These are phyloP conservation scores for Lepidurus couesii DNA, from an alignment of 1,140 invertebrate species.

Conservation along the genomic window DNA sequence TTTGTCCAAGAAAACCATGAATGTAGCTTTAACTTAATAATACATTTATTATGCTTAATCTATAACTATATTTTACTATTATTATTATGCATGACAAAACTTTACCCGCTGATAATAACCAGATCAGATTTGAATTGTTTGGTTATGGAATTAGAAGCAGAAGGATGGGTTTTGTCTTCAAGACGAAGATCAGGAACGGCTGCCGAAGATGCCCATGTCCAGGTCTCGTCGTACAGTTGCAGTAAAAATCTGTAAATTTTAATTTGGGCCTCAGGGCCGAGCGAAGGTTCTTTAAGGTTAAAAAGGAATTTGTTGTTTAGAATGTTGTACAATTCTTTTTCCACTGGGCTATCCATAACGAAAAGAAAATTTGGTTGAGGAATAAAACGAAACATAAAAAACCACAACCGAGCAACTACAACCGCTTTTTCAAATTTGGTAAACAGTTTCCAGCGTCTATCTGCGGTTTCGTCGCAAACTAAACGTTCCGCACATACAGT, in stretches of 20 bases:
- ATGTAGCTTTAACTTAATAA: background rate
- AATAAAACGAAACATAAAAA: too few relatives aligned
- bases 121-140: background rate
- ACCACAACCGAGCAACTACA: too few relatives aligned
- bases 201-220: background rate
- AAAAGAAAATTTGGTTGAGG: background rate
- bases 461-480: too few relatives aligned
- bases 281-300: background rate
- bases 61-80: too few relatives aligned
- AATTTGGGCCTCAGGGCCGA: background rate
- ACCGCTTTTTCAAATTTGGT: too few relatives aligned
- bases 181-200: background rate
- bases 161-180: too few relatives aligned
- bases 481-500: too few relatives aligned
- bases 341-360: background rate
- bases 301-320: background rate
- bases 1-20: background rate
- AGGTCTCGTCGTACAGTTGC: background rate
- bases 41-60: background rate
- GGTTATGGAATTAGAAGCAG: background rate
- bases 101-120: background rate
- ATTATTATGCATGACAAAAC: too few relatives aligned
- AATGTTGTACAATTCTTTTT: background rate
- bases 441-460: too few relatives aligned
- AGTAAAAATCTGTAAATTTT: background rate